A percentile compares a stretch with the other conserved stretches of the same genome.
phyloP scores from a whole-genome alignment of 64 coral and sea anemone genomes.

The Cladopsammia gracilis region DNA sequence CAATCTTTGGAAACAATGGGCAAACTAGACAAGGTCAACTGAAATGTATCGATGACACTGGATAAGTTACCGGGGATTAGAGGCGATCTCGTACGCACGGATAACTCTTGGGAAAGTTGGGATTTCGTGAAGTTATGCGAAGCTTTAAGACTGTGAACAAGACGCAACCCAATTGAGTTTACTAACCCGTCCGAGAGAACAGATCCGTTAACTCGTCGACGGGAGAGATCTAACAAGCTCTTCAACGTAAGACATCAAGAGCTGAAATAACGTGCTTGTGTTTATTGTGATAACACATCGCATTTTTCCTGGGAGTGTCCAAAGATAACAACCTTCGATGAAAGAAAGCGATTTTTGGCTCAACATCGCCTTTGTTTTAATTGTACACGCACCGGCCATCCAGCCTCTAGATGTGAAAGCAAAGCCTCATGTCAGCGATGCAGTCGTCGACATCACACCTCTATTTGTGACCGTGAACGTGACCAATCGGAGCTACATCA shows the following conservation, averaged over 20 bases:
- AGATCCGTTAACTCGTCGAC: background rate
- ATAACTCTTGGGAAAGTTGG: conserved; percentile 1
- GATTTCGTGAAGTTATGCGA: conserved; percentile 4
- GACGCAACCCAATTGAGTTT: background rate
- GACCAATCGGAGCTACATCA: background rate
- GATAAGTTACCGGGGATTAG: background rate
- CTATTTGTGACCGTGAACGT: conserved; percentile 9
- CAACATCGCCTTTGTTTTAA: no score
- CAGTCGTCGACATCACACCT: background rate
- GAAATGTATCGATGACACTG: conserved; percentile 6
- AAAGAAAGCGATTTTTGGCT: no score
- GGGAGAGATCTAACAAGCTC: background rate
- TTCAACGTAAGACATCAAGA: background rate
- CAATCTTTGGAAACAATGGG: conserved; percentile 19
- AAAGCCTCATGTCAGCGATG: no score
- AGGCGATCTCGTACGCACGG: conserved; percentile 1
- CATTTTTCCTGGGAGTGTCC: no score
- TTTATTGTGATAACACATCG: conserved; percentile 1
- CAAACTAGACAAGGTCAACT: background rate
- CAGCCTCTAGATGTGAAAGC: no score
- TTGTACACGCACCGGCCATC: no score
- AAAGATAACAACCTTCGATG: no score
- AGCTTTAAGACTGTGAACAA: background rate
- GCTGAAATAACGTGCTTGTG: background rate
- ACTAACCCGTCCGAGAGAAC: background rate